phyloP scores from a whole-genome alignment of 2,888 invertebrate species.

The Diaprepes abbreviatus region DNA sequence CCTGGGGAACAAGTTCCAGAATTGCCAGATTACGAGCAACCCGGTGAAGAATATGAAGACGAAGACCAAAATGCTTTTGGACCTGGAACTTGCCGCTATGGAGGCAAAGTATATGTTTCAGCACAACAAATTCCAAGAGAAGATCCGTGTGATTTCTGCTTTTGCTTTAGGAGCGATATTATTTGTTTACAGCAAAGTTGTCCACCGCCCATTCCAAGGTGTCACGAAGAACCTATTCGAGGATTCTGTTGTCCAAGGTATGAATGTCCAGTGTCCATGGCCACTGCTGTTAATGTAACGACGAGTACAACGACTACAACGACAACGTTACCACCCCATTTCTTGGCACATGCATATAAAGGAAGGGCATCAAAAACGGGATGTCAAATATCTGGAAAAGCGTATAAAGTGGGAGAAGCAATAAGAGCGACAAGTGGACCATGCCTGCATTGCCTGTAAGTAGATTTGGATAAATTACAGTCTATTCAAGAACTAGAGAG shows the following conservation, averaged over 20 bases:
- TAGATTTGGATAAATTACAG: conserved; percentile 63
- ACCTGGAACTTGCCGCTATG: conserved; percentile 92
- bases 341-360: conserved; percentile 83
- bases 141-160: conserved; percentile 96
- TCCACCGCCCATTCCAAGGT: conserved; percentile 92
- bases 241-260: conserved; percentile 96
- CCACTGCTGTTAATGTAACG: conserved; percentile 83
- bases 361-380: conserved; percentile 83
- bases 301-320: conserved; percentile 92
- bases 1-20: conserved; percentile 60
- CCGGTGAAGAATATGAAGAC: conserved; percentile 77
- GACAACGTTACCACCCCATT: conserved; percentile 87
- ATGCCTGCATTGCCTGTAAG: conserved; percentile 95
- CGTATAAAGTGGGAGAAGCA: conserved; percentile 88
- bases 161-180: conserved; percentile 96
- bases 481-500: too few species aligned
- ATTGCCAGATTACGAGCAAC: conserved; percentile 61
- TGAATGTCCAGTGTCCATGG: conserved; percentile 93
- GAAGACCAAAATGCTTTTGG: conserved; percentile 85
- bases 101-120: conserved; percentile 92
- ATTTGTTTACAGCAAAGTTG: conserved; percentile 96
- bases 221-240: conserved; percentile 91
- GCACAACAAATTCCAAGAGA: conserved; percentile 95
- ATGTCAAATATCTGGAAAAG: conserved; percentile 87
- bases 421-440: conserved; percentile 91